These are phyloP conservation scores for Tetrax tetrax DNA, from an alignment of 2,113 vertebrate species.

Conservation along the genomic window DNA sequence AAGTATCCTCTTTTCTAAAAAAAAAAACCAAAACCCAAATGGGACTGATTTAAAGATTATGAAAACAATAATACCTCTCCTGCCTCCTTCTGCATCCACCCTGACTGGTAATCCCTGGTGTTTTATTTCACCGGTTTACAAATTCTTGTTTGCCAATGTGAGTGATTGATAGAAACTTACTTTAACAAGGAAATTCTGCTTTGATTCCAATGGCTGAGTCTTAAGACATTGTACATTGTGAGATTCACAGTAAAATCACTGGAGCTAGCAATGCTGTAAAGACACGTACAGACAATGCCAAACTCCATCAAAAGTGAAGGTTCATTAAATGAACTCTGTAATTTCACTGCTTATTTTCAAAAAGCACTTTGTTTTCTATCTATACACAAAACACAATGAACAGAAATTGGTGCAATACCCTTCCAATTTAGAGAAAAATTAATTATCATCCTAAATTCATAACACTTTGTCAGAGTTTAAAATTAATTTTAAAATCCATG, in stretches of 20 bases:
- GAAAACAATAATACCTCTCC: background rate
- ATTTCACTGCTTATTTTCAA: background rate
- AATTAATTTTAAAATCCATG: background rate
- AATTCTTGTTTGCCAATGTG: background rate
- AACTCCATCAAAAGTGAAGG: background rate
- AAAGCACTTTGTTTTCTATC: background rate
- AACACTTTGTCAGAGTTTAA: background rate
- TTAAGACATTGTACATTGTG: background rate
- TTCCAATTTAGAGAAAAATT: background rate
- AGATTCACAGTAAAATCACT: background rate
- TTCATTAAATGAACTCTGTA: background rate
- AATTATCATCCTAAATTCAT: background rate
- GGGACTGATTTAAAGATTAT: background rate
- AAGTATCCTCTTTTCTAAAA: background rate
- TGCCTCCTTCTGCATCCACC: no score
- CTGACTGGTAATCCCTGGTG: background rate
- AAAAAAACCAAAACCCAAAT: no score
- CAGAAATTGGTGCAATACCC: background rate
- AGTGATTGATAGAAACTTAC: background rate
- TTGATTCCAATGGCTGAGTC: background rate
- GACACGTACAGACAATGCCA: background rate
- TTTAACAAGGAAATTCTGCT: background rate
- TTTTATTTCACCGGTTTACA: background rate
- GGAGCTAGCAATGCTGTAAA: background rate
- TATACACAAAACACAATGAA: background rate